Evolutionary conservation across 2,113 vertebrate species (phyloP).

Genomic region (Drymodes brunneopygia): DNA sequence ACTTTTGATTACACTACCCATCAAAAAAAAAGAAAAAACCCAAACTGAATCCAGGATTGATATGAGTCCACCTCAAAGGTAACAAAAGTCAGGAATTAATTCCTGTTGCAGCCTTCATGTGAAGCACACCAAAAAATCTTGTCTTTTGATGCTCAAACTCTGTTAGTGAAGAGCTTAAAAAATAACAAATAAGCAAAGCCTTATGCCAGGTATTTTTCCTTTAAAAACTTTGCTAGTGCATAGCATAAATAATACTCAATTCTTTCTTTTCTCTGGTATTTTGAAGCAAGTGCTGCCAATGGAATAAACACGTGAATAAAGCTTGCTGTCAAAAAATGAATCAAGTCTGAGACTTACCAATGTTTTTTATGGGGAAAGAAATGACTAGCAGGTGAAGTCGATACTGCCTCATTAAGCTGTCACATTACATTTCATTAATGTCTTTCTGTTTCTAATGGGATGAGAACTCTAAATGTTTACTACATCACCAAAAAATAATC

Average conservation of each 20-base stretch:
- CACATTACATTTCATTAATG: slow-evolving; percentile 3
- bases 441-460: slow-evolving; percentile 10
- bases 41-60: accelerated
- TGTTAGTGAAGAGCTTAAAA: background rate
- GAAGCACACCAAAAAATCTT: background rate
- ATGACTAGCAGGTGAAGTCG: slow-evolving; percentile 17
- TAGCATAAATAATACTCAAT: background rate
- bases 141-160: background rate
- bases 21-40: background rate
- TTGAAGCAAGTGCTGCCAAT: background rate
- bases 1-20: background rate
- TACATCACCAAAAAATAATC: background rate
- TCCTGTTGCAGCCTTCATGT: background rate
- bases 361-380: background rate
- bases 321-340: background rate
- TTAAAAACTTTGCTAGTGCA: background rate
- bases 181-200: background rate
- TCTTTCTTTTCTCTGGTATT: background rate
- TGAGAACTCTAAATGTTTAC: background rate
- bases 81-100: background rate
- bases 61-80: background rate
- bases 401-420: slow-evolving; percentile 25
- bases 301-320: background rate
- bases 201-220: background rate
- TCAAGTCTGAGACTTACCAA: background rate